Conservation (phyloP, 2,113 vertebrate species). For the Lampris incognitus region DNA sequence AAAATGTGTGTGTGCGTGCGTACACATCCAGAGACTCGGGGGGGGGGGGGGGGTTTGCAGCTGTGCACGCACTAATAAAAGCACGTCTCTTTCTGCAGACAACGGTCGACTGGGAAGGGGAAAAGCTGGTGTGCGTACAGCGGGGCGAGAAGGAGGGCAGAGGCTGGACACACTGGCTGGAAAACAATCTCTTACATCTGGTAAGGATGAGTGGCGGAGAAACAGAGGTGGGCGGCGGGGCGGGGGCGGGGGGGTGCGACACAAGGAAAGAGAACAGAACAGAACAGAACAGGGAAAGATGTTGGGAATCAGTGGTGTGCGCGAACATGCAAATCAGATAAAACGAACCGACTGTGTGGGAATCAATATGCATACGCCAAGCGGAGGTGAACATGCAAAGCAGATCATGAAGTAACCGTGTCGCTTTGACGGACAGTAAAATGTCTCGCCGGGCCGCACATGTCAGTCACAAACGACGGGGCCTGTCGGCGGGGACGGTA, state of each 20-base stretch:
- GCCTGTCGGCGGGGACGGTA: too few relatives aligned
- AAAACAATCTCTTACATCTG: constrained; percentile 88
- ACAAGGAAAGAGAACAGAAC: constrained; percentile 35
- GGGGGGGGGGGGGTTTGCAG: neutral
- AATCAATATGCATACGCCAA: too few relatives aligned
- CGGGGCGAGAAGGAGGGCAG: constrained; percentile 90
- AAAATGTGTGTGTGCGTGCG: neutral
- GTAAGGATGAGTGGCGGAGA: constrained; percentile 75
- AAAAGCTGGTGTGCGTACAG: constrained; percentile 90
- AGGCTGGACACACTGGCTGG: constrained; percentile 94
- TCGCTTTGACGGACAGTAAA: too few relatives aligned
- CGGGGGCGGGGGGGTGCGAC: neutral
- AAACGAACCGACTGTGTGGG: constrained; percentile 11
- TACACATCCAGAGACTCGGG: neutral
- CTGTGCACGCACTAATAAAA: neutral
- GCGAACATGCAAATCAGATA: constrained; percentile 47
- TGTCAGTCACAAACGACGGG: too few relatives aligned
- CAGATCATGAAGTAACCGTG: too few relatives aligned
- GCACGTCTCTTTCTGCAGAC: constrained; percentile 77
- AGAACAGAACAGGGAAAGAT: neutral
- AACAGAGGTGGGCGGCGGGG: neutral
- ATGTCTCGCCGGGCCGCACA: too few relatives aligned
- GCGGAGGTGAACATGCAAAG: too few relatives aligned
- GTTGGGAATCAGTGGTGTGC: constrained; percentile 6
- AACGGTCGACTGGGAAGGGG: constrained; percentile 89